Base-by-base conservation (phyloP, 2,113 vertebrate species). In the Cyprichromis sp. region DNA sequence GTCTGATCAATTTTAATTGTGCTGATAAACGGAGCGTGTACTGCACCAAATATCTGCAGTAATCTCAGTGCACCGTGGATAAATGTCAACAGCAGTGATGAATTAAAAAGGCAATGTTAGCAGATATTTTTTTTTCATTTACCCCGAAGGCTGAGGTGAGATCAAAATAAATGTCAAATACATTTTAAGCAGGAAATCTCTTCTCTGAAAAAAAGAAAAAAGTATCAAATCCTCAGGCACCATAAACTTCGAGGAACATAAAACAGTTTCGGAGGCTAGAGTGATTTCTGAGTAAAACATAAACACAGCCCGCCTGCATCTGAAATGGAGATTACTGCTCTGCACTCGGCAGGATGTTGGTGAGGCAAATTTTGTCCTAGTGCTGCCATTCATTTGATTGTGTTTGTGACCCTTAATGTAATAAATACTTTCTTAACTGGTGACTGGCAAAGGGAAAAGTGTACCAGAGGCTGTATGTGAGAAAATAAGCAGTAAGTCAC, bases 91-190 rank as follows among this genome's bases (percentile, higher is more conserved):
- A 38, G 26, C 9, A 7, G 17, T 73, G 34, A 86, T 73, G 17
- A 81, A 61, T 53, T 63, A 68, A 12, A 78, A 78, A 78, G 45
- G 19, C 24, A 63, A 29, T 26, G 31, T 11, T 16, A 76, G n/a
- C 40, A 76, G 68, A 3, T 76, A 2, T 19, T 19, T 45, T 21
- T 57, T 71, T 54, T 53, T 26, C 47, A 83, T 86, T 68, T 34
- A 71, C 59, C 86, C n/a, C 29, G 57, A 81, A 82, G 66, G 86
- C 84, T 84, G 26, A 63, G 17, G 45, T n/a, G 45, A 59, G 42
- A 90, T 29, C 66, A 83, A 82, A 90, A 86, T 57, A 84, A 87
- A 86, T 89, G 66, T 86, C 84, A 85, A 54, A 83, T 14, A 47
- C 26, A 50, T 85, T 90, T 83, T 85, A 7, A 8, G 55, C 13